Percentiles rank a stretch among this genome's conserved stretches.
phyloP scores from a whole-genome alignment of 2,888 invertebrate species.

The Trileptium ribeirensis region DNA sequence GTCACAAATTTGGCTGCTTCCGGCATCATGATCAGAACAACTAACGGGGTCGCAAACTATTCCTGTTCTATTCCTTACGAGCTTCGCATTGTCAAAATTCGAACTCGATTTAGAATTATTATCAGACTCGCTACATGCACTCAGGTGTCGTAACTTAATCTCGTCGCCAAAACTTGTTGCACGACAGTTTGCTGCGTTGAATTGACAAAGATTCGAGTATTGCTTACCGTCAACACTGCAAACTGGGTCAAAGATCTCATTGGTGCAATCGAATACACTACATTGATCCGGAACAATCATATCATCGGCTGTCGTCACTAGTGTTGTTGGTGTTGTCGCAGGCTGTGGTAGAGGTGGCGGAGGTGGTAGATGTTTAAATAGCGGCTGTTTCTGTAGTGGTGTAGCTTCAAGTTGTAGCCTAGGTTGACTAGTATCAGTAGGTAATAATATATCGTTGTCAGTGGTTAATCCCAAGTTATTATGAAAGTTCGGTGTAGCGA shows the following conservation, averaged over 20 bases:
- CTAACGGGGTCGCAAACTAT: not conserved
- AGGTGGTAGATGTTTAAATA: no score
- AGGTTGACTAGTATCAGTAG: no score
- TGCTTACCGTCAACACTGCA: not conserved
- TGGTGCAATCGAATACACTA: not conserved
- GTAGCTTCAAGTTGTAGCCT: no score
- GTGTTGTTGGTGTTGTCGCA: no score
- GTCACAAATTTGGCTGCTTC: not conserved
- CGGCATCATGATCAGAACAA: not conserved
- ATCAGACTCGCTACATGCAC: not conserved
- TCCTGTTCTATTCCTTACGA: not conserved
- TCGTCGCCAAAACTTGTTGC: not conserved
- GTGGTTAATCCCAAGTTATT: no score
- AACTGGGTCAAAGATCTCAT: not conserved
- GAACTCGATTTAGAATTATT: not conserved
- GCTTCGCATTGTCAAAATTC: not conserved
- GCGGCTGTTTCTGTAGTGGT: no score
- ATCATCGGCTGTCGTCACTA: no score
- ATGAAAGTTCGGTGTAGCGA: no score
- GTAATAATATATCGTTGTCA: no score
- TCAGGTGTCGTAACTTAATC: not conserved
- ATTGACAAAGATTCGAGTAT: constrained; percentile 1
- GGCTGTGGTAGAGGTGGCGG: no score
- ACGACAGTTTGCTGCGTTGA: not conserved
- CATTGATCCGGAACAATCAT: no score